Conservation (phyloP, 1,140 invertebrate genomes). For the Neodiprion fabricii region DNA sequence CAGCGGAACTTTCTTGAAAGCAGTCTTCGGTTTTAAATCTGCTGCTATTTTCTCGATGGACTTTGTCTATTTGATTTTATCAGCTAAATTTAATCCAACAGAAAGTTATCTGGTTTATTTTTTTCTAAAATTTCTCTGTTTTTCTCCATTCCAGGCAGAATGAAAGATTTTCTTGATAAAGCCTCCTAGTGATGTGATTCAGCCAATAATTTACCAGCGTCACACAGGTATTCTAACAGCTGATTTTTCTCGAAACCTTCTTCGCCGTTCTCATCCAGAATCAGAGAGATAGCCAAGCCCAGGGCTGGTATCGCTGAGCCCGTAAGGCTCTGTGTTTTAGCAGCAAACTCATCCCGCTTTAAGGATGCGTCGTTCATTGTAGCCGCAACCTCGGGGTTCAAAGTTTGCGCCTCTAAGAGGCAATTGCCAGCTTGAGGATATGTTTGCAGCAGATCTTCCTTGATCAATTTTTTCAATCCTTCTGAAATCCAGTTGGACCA, state of each 20-base stretch:
- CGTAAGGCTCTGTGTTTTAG: conserved; percentile 23
- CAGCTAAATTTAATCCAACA: conserved; percentile 23
- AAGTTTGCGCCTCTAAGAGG: conserved; percentile 23
- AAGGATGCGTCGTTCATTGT: conserved; percentile 18
- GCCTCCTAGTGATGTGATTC: conserved; percentile 24
- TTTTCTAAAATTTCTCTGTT: conserved; percentile 24
- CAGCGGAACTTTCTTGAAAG: conserved; percentile 13
- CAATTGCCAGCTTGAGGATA: conserved; percentile 12
- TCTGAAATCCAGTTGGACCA: conserved; percentile 12
- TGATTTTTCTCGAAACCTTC: conserved; percentile 23
- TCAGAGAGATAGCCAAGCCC: conserved; percentile 24
- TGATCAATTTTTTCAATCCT: conserved; percentile 16
- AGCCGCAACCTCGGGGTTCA: conserved; percentile 23
- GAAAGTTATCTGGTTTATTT: conserved; percentile 16
- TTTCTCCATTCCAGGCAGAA: conserved; percentile 26
- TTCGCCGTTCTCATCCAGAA: conserved; percentile 24
- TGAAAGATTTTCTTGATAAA: conserved; percentile 26
- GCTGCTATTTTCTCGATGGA: conserved; percentile 11
- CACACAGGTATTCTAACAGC: conserved; percentile 23
- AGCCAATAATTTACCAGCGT: conserved; percentile 23
- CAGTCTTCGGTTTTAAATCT: conserved; percentile 19
- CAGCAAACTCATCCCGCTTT: conserved; percentile 28
- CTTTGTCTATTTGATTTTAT: conserved; percentile 14
- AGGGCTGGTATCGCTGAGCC: conserved; percentile 25
- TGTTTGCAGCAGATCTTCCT: conserved; percentile 15